Percentiles rank a stretch among this genome's conserved stretches.
Evolutionary conservation across 2,797 vertebrate species (phyloP).

Genomic region (Graptemys geographica): DNA sequence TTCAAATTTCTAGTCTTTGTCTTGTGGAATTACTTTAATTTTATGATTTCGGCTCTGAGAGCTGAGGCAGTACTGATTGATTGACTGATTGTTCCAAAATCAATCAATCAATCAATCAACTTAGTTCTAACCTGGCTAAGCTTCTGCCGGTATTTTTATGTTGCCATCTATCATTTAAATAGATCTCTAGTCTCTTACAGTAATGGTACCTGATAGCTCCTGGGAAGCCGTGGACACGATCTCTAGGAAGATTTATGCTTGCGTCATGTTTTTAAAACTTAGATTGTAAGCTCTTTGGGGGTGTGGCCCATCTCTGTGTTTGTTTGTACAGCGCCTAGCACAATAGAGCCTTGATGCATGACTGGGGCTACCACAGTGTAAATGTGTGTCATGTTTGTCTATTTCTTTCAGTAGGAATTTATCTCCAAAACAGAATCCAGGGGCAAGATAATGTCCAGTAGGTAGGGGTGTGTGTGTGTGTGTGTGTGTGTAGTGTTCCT

Average conservation of each 20-base stretch:
- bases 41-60: not conserved
- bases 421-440: not conserved
- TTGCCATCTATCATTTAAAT: conserved; percentile 45
- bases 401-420: not conserved
- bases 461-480: too few species aligned
- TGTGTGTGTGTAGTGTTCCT: too few species aligned
- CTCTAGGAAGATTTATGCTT: conserved; percentile 17
- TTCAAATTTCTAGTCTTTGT: not conserved
- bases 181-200: conserved; percentile 50
- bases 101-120: not conserved
- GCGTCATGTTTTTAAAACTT: not conserved
- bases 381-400: not conserved
- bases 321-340: not conserved
- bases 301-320: not conserved
- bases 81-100: not conserved
- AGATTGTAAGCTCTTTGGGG: not conserved
- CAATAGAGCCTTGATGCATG: not conserved
- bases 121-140: conserved; percentile 34
- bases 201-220: conserved; percentile 24
- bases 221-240: conserved; percentile 9
- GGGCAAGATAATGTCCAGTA: too few species aligned
- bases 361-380: not conserved
- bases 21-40: not conserved
- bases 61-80: conserved; percentile 14
- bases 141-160: conserved; percentile 43